These are phyloP conservation scores for Sus cebifrons DNA, from an alignment of 2,797 vertebrate genomes.

Conservation along the genomic window DNA sequence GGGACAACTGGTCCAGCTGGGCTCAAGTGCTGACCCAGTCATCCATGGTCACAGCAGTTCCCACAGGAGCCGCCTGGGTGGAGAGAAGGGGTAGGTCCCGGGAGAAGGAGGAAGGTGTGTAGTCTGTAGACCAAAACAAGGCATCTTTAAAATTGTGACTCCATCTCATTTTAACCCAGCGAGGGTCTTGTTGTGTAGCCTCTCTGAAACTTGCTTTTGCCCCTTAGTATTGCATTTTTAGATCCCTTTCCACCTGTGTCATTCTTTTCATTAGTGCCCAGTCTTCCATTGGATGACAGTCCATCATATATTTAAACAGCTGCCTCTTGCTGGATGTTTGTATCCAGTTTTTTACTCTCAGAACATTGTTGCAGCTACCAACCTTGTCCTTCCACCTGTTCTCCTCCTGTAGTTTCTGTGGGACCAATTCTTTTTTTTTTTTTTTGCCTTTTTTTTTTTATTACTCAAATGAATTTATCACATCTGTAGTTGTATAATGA, in stretches of 20 bases:
- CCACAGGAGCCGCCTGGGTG: rapidly evolving
- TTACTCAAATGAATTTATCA: too few relatives aligned
- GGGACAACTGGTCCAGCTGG: neutral
- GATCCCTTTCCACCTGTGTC: rapidly evolving
- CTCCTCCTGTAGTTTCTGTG: neutral
- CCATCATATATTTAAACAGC: neutral
- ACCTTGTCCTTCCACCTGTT: neutral
- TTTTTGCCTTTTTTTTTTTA: too few relatives aligned
- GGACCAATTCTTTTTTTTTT: neutral
- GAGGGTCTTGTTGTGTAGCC: neutral
- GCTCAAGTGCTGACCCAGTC: neutral
- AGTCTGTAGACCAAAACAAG: neutral
- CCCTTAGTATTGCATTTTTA: neutral
- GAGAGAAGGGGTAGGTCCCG: neutral
- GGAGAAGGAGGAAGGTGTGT: neutral
- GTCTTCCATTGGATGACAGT: neutral
- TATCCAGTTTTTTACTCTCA: neutral
- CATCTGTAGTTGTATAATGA: too few relatives aligned
- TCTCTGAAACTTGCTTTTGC: neutral
- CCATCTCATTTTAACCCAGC: neutral
- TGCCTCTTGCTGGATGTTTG: neutral
- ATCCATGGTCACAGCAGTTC: neutral
- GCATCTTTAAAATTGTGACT: neutral
- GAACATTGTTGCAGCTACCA: too few relatives aligned
- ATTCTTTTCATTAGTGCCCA: neutral